Evolutionary conservation across 2,888 invertebrate species (phyloP).

Genomic region (Heliconius erato): DNA sequence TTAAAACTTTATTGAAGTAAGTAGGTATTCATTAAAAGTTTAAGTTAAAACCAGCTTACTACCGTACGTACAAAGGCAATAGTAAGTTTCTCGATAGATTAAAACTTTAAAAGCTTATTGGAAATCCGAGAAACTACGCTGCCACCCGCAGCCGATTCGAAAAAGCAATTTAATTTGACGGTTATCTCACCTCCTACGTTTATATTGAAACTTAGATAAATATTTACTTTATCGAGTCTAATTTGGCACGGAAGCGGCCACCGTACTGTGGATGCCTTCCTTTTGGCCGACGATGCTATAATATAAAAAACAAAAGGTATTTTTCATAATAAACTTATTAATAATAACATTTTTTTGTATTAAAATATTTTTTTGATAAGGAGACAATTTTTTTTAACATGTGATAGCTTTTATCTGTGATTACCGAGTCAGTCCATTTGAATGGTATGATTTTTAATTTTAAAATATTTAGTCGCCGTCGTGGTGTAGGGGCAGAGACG

Average conservation of each 20-base stretch:
- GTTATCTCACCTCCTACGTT: conserved; percentile 84
- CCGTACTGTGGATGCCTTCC: conserved; percentile 65
- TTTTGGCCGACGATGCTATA: conserved; percentile 57
- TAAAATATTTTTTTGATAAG: neutral
- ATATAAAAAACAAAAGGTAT: conserved; percentile 50
- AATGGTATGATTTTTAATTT: neutral
- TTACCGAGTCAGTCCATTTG: neutral
- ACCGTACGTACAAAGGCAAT: conserved; percentile 29
- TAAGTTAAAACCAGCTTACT: conserved; percentile 19
- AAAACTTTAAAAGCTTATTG: conserved; percentile 58
- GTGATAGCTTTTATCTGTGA: neutral
- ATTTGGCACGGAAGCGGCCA: conserved; percentile 81
- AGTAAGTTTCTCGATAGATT: conserved; percentile 48
- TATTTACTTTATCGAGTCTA: conserved; percentile 84
- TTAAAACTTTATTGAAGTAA: conserved; percentile 17
- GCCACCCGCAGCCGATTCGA: conserved; percentile 80
- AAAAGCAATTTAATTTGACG: conserved; percentile 83
- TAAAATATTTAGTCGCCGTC: neutral
- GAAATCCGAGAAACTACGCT: conserved; percentile 70
- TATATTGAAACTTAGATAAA: conserved; percentile 85
- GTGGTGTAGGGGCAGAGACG: no score
- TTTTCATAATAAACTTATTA: conserved; percentile 18
- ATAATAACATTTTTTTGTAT: conserved; percentile 28
- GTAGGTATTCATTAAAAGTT: conserved; percentile 39
- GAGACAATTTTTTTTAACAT: neutral